A percentile compares a stretch with the other conserved stretches of the same genome.
Conservation (phyloP, 2,797 vertebrate genomes). For the Peromyscus nudipes region DNA sequence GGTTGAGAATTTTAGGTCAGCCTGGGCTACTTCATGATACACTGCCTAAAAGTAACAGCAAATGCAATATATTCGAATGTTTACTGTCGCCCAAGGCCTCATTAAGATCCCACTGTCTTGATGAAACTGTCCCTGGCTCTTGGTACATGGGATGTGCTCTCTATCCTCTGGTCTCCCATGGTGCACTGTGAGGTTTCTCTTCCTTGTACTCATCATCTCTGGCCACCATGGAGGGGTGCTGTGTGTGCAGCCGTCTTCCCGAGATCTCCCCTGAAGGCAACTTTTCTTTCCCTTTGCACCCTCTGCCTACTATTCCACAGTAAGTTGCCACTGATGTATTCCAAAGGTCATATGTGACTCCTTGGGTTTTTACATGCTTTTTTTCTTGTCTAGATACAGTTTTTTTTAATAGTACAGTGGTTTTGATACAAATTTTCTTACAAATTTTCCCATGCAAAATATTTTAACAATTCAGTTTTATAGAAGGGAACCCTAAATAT, state of each 20-base stretch:
- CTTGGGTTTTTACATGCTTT: background rate
- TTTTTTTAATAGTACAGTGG: background rate
- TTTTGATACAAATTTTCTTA: background rate
- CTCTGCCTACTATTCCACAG: rapidly evolving
- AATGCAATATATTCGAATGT: background rate
- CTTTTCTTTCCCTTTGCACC: background rate
- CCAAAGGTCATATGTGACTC: background rate
- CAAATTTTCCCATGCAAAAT: background rate
- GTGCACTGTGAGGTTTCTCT: background rate
- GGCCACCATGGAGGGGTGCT: background rate
- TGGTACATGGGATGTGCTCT: background rate
- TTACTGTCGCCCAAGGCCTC: background rate
- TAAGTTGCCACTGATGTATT: background rate
- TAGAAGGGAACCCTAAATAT: background rate
- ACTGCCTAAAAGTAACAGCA: background rate
- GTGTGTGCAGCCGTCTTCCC: background rate
- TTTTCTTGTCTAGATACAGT: conserved; percentile 16
- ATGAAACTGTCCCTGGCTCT: background rate
- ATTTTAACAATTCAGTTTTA: background rate
- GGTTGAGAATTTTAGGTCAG: background rate
- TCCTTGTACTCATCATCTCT: no score
- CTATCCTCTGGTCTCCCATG: background rate
- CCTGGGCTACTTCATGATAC: background rate
- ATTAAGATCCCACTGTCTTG: background rate
- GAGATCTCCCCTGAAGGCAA: background rate